Evolutionary conservation across 2,113 vertebrate genomes (phyloP).

Genomic region (Fregetta grallaria): DNA sequence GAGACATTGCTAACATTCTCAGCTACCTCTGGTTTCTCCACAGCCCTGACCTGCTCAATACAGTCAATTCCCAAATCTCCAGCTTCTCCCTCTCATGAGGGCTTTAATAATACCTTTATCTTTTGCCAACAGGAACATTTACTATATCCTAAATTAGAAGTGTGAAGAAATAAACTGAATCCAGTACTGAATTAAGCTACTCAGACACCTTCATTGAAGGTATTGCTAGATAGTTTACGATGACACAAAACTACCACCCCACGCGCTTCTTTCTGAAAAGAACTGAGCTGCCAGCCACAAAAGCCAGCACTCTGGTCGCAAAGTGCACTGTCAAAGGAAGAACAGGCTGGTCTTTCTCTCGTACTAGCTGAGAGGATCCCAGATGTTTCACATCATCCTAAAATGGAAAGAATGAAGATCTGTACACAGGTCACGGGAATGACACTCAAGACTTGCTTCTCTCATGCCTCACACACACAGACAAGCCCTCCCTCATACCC

Average conservation of each 20-base stretch:
- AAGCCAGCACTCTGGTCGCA: background rate
- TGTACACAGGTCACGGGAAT: constrained; percentile 4
- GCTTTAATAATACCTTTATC: constrained; percentile 32
- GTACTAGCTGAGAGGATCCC: background rate
- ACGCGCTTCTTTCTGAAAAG: background rate
- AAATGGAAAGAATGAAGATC: constrained; percentile 46
- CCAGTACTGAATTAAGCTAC: background rate
- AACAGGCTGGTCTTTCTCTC: background rate
- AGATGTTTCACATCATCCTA: constrained; percentile 53
- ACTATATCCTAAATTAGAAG: constrained; percentile 1
- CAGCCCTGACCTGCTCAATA: background rate
- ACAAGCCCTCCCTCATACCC: background rate
- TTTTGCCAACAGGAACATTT: constrained; percentile 14
- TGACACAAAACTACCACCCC: background rate
- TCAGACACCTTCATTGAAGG: background rate
- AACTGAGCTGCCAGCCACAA: background rate
- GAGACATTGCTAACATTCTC: background rate
- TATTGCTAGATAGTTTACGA: background rate
- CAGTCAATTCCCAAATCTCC: background rate
- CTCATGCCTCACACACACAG: background rate
- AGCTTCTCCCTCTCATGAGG: background rate
- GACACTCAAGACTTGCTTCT: background rate
- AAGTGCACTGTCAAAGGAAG: background rate
- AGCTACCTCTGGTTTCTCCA: background rate
- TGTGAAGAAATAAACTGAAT: background rate